phyloP scores from a whole-genome alignment of 23 tunicate species.

The Oikopleura dioica region DNA sequence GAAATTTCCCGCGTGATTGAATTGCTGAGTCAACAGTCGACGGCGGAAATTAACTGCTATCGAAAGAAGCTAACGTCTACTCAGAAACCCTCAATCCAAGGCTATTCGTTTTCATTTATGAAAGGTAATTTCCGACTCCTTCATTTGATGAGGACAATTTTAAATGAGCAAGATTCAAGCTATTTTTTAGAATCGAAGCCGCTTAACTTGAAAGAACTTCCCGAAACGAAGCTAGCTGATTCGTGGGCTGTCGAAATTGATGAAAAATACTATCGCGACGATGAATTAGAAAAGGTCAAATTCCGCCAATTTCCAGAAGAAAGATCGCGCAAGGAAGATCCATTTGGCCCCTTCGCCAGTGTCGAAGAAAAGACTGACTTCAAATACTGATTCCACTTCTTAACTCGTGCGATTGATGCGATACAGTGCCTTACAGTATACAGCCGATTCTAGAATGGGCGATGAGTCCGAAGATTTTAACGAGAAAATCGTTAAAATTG shows the following conservation, averaged over 20 bases:
- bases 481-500: neutral
- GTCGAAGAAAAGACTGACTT: neutral
- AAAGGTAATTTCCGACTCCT: neutral
- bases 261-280: neutral
- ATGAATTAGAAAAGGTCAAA: neutral
- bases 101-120: neutral
- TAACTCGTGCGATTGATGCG: neutral
- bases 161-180: neutral
- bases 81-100: conserved; percentile 7
- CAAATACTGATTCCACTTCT: neutral
- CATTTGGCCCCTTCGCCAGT: neutral
- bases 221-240: conserved; percentile 3
- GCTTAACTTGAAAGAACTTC: neutral
- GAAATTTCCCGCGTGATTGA: neutral
- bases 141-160: neutral
- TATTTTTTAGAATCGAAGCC: neutral
- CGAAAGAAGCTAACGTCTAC: neutral
- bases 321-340: neutral
- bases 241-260: neutral
- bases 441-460: neutral
- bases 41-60: neutral
- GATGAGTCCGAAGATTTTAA: neutral
- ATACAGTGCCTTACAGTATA: neutral
- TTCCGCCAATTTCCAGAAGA: neutral
- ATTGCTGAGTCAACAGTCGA: neutral